Percentiles rank a stretch among this genome's conserved stretches.
phyloP scores from a whole-genome alignment of 2,797 vertebrate species.

The Denticeps clupeoides region DNA sequence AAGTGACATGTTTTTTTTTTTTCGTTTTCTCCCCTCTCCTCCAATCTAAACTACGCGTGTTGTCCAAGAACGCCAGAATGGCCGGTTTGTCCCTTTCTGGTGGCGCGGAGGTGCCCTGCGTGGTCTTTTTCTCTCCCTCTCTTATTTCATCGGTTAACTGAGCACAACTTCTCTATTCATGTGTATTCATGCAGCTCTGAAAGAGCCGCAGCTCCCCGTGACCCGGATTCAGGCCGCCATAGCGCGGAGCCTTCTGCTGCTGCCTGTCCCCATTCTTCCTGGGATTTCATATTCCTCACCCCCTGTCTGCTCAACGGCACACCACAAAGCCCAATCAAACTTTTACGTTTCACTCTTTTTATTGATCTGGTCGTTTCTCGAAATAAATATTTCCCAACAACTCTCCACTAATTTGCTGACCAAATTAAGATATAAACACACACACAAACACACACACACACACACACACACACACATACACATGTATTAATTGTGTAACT shows the following conservation, averaged over 20 bases:
- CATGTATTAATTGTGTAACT: no score
- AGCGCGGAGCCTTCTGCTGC: no score
- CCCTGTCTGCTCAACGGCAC: no score
- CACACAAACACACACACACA: no score
- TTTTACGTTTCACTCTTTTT: no score
- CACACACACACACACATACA: slow-evolving; percentile 14
- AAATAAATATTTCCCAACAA: no score
- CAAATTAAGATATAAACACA: no score
- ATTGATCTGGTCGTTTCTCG: no score
- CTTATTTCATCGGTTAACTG: slow-evolving; percentile 87
- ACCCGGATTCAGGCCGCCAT: slow-evolving; percentile 55
- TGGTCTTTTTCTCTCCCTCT: slow-evolving; percentile 66
- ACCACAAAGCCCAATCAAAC: no score
- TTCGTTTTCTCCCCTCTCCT: slow-evolving; percentile 3
- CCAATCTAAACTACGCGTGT: slow-evolving; percentile 20
- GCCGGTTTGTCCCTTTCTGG: slow-evolving; percentile 49
- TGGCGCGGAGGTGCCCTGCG: slow-evolving; percentile 58
- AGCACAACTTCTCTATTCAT: slow-evolving; percentile 90
- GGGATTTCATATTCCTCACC: no score
- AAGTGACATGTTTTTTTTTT: slow-evolving; percentile 30
- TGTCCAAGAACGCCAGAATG: slow-evolving; percentile 44
- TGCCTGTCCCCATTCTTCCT: no score
- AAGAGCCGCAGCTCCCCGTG: slow-evolving; percentile 64
- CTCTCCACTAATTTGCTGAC: no score
- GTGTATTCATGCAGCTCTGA: slow-evolving; percentile 91